Percentiles rank a stretch among this genome's conserved stretches.
Conservation (phyloP, 2,888 invertebrate genomes). For the Agapetus fuscipes region DNA sequence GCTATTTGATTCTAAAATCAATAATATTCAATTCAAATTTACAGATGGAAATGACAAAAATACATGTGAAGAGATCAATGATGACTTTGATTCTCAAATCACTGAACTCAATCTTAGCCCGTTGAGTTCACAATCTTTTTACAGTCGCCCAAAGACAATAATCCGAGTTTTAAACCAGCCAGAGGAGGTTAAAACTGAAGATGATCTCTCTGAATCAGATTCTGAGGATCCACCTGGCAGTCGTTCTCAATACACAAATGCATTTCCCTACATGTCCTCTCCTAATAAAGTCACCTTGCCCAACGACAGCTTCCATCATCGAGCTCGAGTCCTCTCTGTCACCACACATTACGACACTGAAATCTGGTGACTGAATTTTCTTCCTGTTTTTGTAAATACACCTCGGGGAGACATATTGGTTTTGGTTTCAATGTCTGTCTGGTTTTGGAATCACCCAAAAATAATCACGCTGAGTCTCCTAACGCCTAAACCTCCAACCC, state of each 20-base stretch:
- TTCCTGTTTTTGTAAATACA: conserved; percentile 10
- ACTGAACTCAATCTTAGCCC: conserved; percentile 39
- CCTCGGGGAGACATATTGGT: conserved; percentile 13
- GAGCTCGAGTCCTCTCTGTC: conserved; percentile 55
- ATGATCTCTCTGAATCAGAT: conserved; percentile 42
- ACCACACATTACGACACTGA: conserved; percentile 58
- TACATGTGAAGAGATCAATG: conserved; percentile 6
- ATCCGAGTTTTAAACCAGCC: conserved; percentile 14
- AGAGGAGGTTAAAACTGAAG: conserved; percentile 29
- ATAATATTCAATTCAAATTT: conserved; percentile 19
- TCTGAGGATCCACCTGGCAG: conserved; percentile 36
- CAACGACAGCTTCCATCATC: conserved; percentile 49
- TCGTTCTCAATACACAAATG: too few species aligned
- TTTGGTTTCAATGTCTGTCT: conserved; percentile 10
- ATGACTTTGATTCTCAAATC: conserved; percentile 34
- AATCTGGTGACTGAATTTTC: conserved; percentile 53
- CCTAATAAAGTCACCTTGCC: conserved; percentile 55
- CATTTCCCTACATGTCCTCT: conserved; percentile 32
- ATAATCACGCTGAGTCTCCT: too few species aligned
- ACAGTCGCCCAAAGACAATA: conserved; percentile 33
- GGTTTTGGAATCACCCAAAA: conserved; percentile 9
- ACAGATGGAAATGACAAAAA: conserved; percentile 13
- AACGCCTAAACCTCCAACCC: too few species aligned
- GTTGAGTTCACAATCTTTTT: conserved; percentile 35
- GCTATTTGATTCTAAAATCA: conserved; percentile 24